Percentiles rank a stretch among this genome's conserved stretches.
These are phyloP conservation scores for Montipora sp. DNA, from an alignment of 64 coral and sea anemone species.

Conservation along the genomic window DNA sequence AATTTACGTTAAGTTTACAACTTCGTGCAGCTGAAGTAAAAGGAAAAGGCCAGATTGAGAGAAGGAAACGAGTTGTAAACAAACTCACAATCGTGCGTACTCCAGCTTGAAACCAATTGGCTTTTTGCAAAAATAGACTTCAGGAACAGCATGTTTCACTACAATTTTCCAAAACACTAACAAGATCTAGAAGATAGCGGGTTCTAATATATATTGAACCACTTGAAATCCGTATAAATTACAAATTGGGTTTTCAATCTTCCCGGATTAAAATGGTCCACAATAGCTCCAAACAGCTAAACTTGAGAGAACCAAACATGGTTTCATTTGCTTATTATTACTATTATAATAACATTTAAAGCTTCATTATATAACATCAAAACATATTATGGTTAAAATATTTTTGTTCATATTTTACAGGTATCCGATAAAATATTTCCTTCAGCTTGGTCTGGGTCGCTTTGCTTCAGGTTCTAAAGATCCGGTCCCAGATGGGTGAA, in stretches of 20 bases:
- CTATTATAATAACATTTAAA: slow-evolving; percentile 11
- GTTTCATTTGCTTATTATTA: not conserved
- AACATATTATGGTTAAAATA: slow-evolving; percentile 35
- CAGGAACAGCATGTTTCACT: not conserved
- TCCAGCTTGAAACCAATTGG: not conserved
- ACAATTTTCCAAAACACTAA: not conserved
- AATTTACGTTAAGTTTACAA: too few species aligned
- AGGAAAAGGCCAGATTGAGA: too few species aligned
- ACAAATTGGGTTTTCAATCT: not conserved
- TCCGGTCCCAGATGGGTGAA: not conserved
- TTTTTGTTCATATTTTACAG: slow-evolving; percentile 53
- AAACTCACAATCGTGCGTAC: too few species aligned
- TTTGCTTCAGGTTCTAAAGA: slow-evolving; percentile 52
- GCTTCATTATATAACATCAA: slow-evolving; percentile 43
- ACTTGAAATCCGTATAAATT: not conserved
- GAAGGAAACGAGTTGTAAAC: too few species aligned
- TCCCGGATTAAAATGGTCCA: not conserved
- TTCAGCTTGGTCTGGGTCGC: slow-evolving; percentile 38
- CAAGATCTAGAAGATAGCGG: not conserved
- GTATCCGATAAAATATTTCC: not conserved
- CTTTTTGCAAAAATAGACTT: not conserved
- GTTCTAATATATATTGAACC: not conserved
- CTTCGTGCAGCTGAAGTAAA: too few species aligned
- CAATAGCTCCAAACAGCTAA: not conserved
- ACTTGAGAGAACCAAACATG: not conserved